Base-by-base conservation (phyloP, 2,113 vertebrate genomes). In the Oplegnathus fasciatus region DNA sequence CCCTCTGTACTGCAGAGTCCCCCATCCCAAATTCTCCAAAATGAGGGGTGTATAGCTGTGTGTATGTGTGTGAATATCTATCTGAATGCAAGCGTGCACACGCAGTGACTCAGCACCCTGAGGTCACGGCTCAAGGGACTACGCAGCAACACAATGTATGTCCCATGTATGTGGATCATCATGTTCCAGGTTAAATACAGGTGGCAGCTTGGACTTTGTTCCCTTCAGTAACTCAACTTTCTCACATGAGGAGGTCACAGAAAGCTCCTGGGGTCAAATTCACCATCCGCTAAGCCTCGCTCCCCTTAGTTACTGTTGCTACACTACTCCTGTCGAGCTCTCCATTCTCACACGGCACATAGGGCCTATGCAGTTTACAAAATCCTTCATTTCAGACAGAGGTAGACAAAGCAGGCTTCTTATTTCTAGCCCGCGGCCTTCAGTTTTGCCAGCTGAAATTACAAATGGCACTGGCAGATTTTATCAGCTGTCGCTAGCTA, bases 1-100 rank as follows among this genome's bases (percentile, higher is more conserved):
- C 88, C 77, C 79, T 79, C 80, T 85, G 61, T 74, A 91, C 80
- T 84, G 88, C 80, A 85, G 52, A 82, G 58, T 65, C 87, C 85
- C 89, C 76, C 70, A 74, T 80, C 82, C 90, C 72, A 82, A 85
- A 76, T 80, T 28, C 66, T 61, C 89, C 82, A 22, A 87, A 89
- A 83, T 64, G 70, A 75, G 30, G 34, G 69, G 52, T 6, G 60
- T 46, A 62, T 55, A 58, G 34, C 58, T 40, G 66, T 62, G 60
- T 70, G 30, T 18, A 34, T n/a, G 22, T 52, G 68, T 57, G 75
- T 82, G 65, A 66, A 30, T 48, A 17, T 74, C 8, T 66, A 17
- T 42, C 46, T 87, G 42, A 65, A 57, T 52, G 69, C 30, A 52
- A 46, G 40, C 8, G 48, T 44, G 81, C 7, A 57, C 64, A 52